These are phyloP conservation scores for Pomatostomus ruficeps DNA, from an alignment of 2,113 vertebrate species.

Conservation along the genomic window DNA sequence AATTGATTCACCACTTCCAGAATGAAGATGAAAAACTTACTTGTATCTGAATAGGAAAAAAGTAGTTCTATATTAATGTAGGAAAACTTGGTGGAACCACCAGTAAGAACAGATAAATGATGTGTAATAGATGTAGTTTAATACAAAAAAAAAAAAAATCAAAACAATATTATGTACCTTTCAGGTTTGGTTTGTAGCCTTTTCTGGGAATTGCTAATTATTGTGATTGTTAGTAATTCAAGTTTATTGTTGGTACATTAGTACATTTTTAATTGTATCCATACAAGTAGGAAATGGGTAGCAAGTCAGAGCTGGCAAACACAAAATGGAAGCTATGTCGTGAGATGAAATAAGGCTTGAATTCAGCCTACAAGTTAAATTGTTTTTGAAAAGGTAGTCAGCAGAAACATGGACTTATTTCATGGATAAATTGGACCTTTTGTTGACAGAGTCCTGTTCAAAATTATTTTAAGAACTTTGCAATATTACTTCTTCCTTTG, in stretches of 20 bases:
- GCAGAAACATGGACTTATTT: neutral
- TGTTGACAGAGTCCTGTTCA: neutral
- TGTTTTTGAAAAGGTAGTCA: neutral
- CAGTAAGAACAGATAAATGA: neutral
- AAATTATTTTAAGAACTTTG: neutral
- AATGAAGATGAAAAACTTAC: neutral
- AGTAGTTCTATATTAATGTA: neutral
- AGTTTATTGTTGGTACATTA: neutral
- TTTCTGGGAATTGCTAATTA: constrained; percentile 10
- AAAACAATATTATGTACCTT: neutral
- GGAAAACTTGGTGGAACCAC: neutral
- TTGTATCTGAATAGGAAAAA: neutral
- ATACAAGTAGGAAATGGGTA: neutral
- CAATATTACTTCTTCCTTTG: neutral
- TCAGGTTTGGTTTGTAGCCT: neutral
- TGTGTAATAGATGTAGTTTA: neutral
- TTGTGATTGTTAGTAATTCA: neutral
- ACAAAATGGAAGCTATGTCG: neutral
- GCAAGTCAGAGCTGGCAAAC: neutral
- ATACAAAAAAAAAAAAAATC: neutral
- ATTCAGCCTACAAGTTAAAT: constrained; percentile 24
- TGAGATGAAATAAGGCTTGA: neutral
- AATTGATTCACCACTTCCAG: neutral
- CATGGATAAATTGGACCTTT: neutral
- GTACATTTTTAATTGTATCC: constrained; percentile 1